These are phyloP conservation scores for Patiria pectinifera DNA, from an alignment of 53 echinoderm and acorn worm genomes.

Conservation along the genomic window DNA sequence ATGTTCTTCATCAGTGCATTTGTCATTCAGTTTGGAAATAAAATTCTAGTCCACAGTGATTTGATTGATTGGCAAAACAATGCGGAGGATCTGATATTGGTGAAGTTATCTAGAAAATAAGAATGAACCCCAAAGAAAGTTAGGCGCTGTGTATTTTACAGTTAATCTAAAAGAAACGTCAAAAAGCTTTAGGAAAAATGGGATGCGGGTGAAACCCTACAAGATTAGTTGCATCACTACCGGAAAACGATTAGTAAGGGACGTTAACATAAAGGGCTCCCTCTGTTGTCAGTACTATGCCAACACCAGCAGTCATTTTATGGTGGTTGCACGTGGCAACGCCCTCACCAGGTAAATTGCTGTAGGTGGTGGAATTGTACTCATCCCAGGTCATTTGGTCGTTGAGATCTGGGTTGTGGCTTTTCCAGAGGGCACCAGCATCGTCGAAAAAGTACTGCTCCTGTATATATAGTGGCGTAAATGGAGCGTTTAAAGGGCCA, in stretches of 20 bases:
- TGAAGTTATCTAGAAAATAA: no score
- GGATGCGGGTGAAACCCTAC: background rate
- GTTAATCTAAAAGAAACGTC: background rate
- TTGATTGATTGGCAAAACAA: no score
- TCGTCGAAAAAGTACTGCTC: constrained; percentile 61
- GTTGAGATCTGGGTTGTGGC: constrained; percentile 76
- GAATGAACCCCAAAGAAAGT: no score
- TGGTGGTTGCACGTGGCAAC: background rate
- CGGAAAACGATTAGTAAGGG: background rate
- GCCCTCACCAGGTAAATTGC: constrained; percentile 81
- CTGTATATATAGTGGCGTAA: constrained; percentile 9
- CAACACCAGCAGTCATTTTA: background rate
- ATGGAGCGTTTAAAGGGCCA: background rate
- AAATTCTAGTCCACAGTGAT: no score
- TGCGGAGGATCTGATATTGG: no score
- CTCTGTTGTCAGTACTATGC: constrained; percentile 35
- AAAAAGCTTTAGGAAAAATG: background rate
- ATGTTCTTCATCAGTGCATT: no score
- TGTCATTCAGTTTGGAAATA: no score
- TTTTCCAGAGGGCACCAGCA: constrained; percentile 63
- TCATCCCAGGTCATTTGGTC: constrained; percentile 77
- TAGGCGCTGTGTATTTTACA: no score
- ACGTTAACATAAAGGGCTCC: constrained; percentile 27
- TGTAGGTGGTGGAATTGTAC: constrained; percentile 83
- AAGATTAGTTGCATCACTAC: background rate